Evolutionary conservation across 2,113 vertebrate species (phyloP).

Genomic region (Chamaea fasciata): DNA sequence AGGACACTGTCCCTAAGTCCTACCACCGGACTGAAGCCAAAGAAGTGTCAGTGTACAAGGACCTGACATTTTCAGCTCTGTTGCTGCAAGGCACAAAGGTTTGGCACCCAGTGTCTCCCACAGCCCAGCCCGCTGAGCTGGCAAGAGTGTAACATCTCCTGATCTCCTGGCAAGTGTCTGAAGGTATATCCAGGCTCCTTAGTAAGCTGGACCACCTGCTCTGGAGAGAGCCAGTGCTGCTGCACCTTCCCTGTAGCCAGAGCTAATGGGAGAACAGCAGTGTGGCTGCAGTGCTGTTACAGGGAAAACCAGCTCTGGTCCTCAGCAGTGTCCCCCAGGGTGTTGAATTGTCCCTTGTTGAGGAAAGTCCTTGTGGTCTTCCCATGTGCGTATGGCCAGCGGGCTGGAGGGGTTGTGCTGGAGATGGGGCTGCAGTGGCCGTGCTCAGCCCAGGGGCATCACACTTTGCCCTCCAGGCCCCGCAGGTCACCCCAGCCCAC

Average conservation of each 20-base stretch:
- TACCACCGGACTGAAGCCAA: neutral
- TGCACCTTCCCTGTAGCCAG: neutral
- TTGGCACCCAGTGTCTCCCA: neutral
- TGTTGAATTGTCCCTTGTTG: neutral
- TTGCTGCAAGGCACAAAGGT: neutral
- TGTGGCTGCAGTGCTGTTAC: neutral
- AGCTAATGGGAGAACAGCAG: neutral
- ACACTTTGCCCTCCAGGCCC: neutral
- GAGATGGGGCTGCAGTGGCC: neutral
- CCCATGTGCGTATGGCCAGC: rapidly evolving
- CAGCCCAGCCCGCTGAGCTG: neutral
- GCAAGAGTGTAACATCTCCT: neutral
- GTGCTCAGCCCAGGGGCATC: neutral
- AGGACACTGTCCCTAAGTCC: neutral
- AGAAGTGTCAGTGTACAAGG: neutral
- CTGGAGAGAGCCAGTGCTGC: neutral
- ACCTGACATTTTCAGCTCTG: neutral
- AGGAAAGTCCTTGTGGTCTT: neutral
- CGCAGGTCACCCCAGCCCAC: neutral
- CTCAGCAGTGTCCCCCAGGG: neutral
- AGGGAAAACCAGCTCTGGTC: neutral
- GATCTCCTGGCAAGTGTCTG: neutral
- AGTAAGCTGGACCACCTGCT: neutral
- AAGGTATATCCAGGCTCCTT: neutral
- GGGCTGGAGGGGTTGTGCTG: neutral